These are phyloP conservation scores for Esperia sulphurella DNA, from an alignment of 2,888 invertebrate species.

Conservation along the genomic window DNA sequence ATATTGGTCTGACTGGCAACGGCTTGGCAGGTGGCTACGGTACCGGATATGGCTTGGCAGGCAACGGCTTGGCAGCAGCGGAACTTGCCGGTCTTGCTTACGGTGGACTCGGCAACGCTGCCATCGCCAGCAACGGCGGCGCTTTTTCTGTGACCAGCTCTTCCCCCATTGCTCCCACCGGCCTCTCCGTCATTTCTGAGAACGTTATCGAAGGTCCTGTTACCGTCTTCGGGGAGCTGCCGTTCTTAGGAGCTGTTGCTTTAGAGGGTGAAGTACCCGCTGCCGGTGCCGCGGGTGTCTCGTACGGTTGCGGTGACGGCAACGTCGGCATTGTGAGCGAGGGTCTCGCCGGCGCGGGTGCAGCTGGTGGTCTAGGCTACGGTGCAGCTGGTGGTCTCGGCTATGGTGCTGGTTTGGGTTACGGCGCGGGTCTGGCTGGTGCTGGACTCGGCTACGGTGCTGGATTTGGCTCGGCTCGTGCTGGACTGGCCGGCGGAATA, in stretches of 20 bases:
- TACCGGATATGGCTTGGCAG: constrained; percentile 5
- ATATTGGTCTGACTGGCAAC: constrained; percentile 4
- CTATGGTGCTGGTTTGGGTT: not conserved
- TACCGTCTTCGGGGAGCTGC: constrained; percentile 19
- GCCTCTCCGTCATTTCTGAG: constrained; percentile 17
- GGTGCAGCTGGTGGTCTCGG: not conserved
- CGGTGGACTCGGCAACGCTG: not conserved
- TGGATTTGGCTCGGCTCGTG: not conserved
- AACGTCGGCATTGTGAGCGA: constrained; percentile 33
- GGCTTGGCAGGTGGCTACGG: constrained; percentile 8
- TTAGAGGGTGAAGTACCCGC: constrained; percentile 38
- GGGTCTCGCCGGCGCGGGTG: constrained; percentile 20
- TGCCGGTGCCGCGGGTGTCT: constrained; percentile 34
- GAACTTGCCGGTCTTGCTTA: not conserved
- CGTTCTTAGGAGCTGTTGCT: constrained; percentile 25
- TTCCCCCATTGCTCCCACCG: constrained; percentile 23
- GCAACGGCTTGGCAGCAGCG: not conserved
- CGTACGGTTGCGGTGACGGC: constrained; percentile 40
- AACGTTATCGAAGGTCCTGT: constrained; percentile 20
- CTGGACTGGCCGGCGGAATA: not conserved
- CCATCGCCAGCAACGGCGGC: constrained; percentile 10
- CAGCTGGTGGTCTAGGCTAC: constrained; percentile 20
- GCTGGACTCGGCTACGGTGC: not conserved
- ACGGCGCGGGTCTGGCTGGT: not conserved
- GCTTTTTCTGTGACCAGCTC: constrained; percentile 22